Conservation (phyloP, 2,797 vertebrate genomes). For the Brachyalestes nurse region DNA sequence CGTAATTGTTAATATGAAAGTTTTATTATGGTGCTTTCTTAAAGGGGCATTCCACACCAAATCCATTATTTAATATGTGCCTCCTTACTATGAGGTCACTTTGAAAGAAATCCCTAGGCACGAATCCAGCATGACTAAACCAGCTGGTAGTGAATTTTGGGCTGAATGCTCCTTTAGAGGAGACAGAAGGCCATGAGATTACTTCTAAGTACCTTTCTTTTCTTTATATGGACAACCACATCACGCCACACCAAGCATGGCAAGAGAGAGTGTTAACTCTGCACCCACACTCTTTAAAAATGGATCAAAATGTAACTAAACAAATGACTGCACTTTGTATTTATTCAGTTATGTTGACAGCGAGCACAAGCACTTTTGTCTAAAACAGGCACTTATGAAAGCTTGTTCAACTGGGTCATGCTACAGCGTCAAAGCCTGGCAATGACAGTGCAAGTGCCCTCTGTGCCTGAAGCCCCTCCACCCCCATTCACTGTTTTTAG, state of each 20-base stretch:
- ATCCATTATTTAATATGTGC: neutral
- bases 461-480: constrained; percentile 24
- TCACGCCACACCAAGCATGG: neutral
- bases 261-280: neutral
- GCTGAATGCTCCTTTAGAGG: neutral
- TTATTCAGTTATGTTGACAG: constrained; percentile 13
- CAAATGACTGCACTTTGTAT: neutral
- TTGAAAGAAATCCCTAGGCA: neutral
- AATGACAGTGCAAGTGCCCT: constrained; percentile 57
- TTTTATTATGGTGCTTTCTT: constrained; percentile 4
- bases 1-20: constrained; percentile 2
- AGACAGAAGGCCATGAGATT: neutral
- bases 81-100: neutral
- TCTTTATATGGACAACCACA: neutral
- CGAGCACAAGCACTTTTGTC: neutral
- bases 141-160: neutral
- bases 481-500: constrained; percentile 42
- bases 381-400: constrained; percentile 23
- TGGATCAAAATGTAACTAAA: neutral
- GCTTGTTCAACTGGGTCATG: constrained; percentile 8
- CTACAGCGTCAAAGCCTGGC: constrained; percentile 34
- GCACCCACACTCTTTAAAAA: neutral
- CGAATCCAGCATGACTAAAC: neutral
- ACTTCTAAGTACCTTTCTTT: neutral
- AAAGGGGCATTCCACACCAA: neutral